Base-by-base conservation (phyloP, 2,113 vertebrate species). In the Nyctibius bracteatus region DNA sequence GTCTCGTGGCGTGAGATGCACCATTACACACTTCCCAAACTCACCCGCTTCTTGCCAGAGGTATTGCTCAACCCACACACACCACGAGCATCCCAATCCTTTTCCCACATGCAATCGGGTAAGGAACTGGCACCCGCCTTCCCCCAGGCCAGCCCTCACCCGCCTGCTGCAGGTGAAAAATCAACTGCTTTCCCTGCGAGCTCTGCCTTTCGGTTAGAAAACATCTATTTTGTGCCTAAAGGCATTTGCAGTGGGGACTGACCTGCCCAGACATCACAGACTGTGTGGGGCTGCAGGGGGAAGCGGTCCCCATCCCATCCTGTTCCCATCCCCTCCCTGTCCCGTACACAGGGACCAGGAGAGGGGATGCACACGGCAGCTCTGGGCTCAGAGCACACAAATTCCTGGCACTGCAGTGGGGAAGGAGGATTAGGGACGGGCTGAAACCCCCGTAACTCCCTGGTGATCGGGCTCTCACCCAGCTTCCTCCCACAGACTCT, bases 181-280 rank as follows among this genome's bases (percentile, higher is more conserved):
- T 66, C 0, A 10, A n/a, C 52, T 14, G 43, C 33, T 14, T n/a
- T 2, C 47, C 39, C 0, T 0, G 1, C 0, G 20, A 51, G 18
- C 28, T 18, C 27, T 19, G 31, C 0, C 3, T 3, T 5, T 17
- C 17, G 2, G 14, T 0, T 5, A 39, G 20, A 43, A 92, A 85
- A 65, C 9, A 39, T 8, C 54, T 8, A 1, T 1, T 65, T 55
- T 35, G 15, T 19, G 55, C 39, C 31, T 10, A 20, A 66, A 37
- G 70, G 25, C 22, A 44, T 15, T 19, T 49, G 43, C 6, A 3
- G 51, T 0, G 1, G n/a, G 51, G 35, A 4, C 23, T 30, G 61
- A 44, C 27, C 46, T 66, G 43, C 7, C 2, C 5, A 55, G 28
- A 62, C 30, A 33, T 35, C 55, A 14, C 35, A 14, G 25, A 5